Base-by-base conservation (phyloP, 2,113 vertebrate genomes). In the Catharus bicknelli region DNA sequence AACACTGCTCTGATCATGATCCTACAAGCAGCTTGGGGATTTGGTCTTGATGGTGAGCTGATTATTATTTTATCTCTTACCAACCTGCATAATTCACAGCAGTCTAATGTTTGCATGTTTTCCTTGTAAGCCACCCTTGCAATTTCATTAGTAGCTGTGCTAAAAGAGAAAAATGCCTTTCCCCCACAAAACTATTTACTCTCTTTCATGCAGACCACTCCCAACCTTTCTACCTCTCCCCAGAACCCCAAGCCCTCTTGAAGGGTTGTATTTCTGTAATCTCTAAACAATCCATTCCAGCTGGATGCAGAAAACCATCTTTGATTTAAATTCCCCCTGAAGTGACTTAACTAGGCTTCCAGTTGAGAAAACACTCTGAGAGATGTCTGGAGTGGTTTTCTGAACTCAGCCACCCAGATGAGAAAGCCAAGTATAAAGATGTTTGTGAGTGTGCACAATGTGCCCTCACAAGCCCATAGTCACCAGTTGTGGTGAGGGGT, bases 11-110 rank as follows among this genome's bases (percentile, higher is more conserved):
- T 0, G 11, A 83, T 86, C 82, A 5, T 83, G 86, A 91, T 86
- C 89, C 78, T 91, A 64, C 85, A 88, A 75, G 90, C 64, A 88
- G 70, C 79, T 25, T 54, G 42, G 72, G 82, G 76, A 78, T 93
- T 95, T 83, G 73, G 82, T 83, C 82, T 90, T 91, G 85, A 93
- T 57, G 87, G 91, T 77, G 53, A 95, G 90, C 18, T 53, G 81
- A 78, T 94, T 90, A 58, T 89, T 91, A 34, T 89, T 96, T 94
- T 94, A 85, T 91, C 83, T 95, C 82, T 77, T 96, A 83, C 82
- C 68, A n/a, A 93, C n/a, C 45, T 57, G 85, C 64, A 50, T 91
- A 91, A 91, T 63, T 94, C 17, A 43, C 47, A 34, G 91, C 54
- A 70, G 72, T 4, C 34, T 59, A 34, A 53, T 57, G 53, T 83